These are phyloP conservation scores for Trichonephila clavipes DNA, from an alignment of 1,140 invertebrate species.

Conservation along the genomic window DNA sequence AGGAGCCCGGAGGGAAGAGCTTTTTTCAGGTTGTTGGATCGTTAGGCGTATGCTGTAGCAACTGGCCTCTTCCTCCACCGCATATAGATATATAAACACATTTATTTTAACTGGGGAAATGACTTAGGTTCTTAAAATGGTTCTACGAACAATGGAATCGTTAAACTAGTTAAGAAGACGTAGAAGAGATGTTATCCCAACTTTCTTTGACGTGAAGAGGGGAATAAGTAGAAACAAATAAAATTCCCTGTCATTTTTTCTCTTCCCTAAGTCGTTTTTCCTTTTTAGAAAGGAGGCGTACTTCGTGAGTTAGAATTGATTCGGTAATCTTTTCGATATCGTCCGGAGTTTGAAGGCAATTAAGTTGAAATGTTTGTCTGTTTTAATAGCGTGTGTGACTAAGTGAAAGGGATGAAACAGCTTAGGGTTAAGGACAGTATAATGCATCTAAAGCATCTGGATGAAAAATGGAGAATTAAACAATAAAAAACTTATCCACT, in stretches of 20 bases:
- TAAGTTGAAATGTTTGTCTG: neutral
- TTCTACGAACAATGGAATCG: neutral
- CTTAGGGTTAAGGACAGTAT: too few relatives aligned
- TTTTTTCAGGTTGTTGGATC: constrained; percentile 17
- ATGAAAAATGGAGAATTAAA: too few relatives aligned
- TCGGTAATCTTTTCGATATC: neutral
- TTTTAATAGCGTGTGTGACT: neutral
- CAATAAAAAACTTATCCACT: too few relatives aligned
- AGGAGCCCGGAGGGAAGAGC: neutral
- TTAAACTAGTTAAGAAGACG: constrained; percentile 21
- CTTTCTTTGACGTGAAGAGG: neutral
- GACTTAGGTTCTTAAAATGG: constrained; percentile 21
- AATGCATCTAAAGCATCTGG: too few relatives aligned
- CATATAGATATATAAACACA: constrained; percentile 41
- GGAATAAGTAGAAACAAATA: neutral
- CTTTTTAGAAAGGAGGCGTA: neutral
- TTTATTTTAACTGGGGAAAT: constrained; percentile 28
- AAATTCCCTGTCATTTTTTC: neutral
- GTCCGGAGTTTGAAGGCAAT: neutral
- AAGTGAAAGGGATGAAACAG: too few relatives aligned
- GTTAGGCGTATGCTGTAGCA: constrained; percentile 14
- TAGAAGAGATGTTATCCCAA: constrained; percentile 21
- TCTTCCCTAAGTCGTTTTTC: neutral
- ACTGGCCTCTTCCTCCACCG: neutral
- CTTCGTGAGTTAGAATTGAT: neutral